Conservation (phyloP, 1,140 invertebrate genomes). For the Zaprionus davidi region DNA sequence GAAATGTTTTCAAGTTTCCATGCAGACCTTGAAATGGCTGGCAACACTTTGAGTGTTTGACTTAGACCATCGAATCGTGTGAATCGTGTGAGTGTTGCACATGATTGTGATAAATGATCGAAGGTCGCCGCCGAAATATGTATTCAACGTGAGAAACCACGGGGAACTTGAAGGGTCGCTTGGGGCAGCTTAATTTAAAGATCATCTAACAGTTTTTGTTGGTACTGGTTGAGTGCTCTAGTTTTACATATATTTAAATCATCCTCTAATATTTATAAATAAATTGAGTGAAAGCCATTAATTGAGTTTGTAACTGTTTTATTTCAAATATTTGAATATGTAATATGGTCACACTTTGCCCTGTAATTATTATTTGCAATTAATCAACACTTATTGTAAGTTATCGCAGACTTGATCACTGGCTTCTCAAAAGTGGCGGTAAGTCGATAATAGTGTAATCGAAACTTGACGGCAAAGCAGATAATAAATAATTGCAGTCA, state of each 20-base stretch:
- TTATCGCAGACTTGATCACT: background rate
- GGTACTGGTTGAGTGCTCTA: background rate
- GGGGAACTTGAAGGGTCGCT: background rate
- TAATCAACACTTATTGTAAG: background rate
- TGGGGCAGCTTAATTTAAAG: background rate
- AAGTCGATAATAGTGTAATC: background rate
- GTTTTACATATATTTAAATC: background rate
- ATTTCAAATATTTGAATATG: background rate
- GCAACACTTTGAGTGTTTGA: slow-evolving; percentile 39
- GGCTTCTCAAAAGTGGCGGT: background rate
- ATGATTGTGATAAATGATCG: slow-evolving; percentile 18
- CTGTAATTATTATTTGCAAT: background rate
- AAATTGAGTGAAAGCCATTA: background rate
- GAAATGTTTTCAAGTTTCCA: slow-evolving; percentile 29
- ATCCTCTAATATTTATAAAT: background rate
- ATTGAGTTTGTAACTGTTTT: background rate
- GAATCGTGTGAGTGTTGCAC: slow-evolving; percentile 13
- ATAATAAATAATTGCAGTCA: background rate
- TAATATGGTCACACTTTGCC: background rate
- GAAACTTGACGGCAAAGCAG: background rate
- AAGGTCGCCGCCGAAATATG: slow-evolving; percentile 16
- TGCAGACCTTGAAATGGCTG: slow-evolving; percentile 35
- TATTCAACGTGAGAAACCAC: slow-evolving; percentile 18
- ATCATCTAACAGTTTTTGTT: background rate
- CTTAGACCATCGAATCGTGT: slow-evolving; percentile 28